Evolutionary conservation across 2,888 invertebrate species (phyloP).

Genomic region (Meghimatium bilineatum): DNA sequence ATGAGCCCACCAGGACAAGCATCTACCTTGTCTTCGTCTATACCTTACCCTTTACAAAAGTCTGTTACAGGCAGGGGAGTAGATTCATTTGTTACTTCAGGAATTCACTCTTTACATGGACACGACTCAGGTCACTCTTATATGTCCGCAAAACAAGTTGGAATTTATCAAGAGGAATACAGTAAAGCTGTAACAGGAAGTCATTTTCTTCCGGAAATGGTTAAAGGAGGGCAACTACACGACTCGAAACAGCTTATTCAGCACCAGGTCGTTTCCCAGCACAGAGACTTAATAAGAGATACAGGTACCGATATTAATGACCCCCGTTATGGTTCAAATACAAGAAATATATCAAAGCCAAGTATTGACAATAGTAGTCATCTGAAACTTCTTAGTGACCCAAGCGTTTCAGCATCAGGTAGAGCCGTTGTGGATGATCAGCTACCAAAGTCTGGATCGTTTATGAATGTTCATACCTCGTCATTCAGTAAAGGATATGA

Average conservation of each 20-base stretch:
- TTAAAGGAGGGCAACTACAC: not conserved
- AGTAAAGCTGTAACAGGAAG: slow-evolving; percentile 3
- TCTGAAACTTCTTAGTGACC: not conserved
- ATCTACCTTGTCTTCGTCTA: not conserved
- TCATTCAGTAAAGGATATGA: slow-evolving; percentile 9
- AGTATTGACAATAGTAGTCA: slow-evolving; percentile 9
- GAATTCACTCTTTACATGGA: not conserved
- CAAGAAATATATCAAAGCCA: slow-evolving; percentile 2
- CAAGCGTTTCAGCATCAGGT: not conserved
- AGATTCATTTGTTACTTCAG: slow-evolving; percentile 2
- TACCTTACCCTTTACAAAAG: slow-evolving; percentile 26
- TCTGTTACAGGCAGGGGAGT: not conserved
- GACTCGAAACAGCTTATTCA: slow-evolving; percentile 16
- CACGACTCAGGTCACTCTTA: not conserved
- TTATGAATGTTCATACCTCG: not conserved
- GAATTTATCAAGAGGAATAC: slow-evolving; percentile 7
- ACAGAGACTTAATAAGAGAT: slow-evolving; percentile 35
- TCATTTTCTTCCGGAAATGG: slow-evolving; percentile 28
- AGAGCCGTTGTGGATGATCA: not conserved
- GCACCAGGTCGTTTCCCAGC: slow-evolving; percentile 15
- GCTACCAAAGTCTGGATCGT: slow-evolving; percentile 6
- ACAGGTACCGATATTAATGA: not conserved
- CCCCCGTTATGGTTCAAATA: slow-evolving; percentile 4
- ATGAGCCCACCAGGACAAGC: slow-evolving; percentile 4
- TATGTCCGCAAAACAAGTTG: slow-evolving; percentile 16